Conservation (phyloP, 2,888 invertebrate species). For the Tinea semifulvella region DNA sequence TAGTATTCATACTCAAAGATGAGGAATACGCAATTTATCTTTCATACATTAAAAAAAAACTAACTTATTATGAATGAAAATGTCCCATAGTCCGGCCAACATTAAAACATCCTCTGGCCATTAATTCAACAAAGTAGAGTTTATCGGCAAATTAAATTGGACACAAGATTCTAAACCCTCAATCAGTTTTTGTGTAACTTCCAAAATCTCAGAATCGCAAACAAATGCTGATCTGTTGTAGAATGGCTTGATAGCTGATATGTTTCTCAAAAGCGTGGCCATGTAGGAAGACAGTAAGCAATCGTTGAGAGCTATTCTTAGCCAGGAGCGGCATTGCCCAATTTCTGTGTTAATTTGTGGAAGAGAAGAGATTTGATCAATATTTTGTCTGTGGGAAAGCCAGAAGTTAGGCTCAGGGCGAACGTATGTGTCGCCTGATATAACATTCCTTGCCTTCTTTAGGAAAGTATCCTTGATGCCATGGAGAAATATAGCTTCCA, state of each 20-base stretch:
- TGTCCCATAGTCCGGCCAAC: constrained; percentile 87
- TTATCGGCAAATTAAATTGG: constrained; percentile 78
- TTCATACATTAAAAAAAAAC: too few relatives aligned
- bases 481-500: constrained; percentile 93
- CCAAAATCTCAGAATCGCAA: constrained; percentile 82
- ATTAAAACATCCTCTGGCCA: constrained; percentile 88
- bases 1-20: too few relatives aligned
- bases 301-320: constrained; percentile 89
- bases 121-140: constrained; percentile 86
- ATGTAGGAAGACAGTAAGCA: constrained; percentile 88
- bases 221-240: constrained; percentile 85
- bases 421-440: constrained; percentile 75
- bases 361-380: constrained; percentile 81
- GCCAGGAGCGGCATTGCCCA: constrained; percentile 92
- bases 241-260: constrained; percentile 80
- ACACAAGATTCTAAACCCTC: constrained; percentile 80
- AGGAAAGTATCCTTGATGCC: constrained; percentile 87
- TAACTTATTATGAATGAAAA: too few relatives aligned
- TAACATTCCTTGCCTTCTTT: constrained; percentile 77
- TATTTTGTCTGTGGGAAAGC: constrained; percentile 91
- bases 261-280: constrained; percentile 80
- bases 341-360: constrained; percentile 88
- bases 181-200: constrained; percentile 78
- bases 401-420: constrained; percentile 89
- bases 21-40: too few relatives aligned